A percentile compares a stretch with the other conserved stretches of the same genome.
Evolutionary conservation across 2,797 vertebrate genomes (phyloP).

Genomic region (Ceryle rudis): DNA sequence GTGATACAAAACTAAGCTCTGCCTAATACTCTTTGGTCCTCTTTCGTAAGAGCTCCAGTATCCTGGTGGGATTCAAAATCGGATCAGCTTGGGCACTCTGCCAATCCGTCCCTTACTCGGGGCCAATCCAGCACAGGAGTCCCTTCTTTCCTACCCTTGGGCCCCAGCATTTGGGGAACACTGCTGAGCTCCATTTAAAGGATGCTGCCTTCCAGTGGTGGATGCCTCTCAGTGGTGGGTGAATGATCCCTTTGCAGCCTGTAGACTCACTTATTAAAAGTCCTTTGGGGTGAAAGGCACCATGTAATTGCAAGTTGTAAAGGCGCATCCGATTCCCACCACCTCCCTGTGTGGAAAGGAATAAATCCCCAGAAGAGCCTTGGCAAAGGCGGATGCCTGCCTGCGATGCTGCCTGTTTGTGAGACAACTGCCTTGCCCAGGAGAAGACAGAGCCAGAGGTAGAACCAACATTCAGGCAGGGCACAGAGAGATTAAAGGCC

Average conservation of each 20-base stretch:
- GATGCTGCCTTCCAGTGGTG: constrained; percentile 17
- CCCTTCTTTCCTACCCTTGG: background rate
- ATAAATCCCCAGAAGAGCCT: constrained; percentile 7
- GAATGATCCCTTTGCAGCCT: background rate
- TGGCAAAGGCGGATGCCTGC: background rate
- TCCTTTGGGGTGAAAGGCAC: constrained; percentile 37
- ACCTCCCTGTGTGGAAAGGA: background rate
- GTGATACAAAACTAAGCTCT: background rate
- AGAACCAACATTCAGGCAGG: background rate
- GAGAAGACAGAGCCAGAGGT: background rate
- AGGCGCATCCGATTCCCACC: constrained; percentile 29
- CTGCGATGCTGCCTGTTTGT: background rate
- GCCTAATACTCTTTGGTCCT: background rate
- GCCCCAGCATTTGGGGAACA: background rate
- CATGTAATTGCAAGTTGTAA: constrained; percentile 53
- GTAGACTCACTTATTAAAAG: background rate
- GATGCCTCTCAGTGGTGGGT: background rate
- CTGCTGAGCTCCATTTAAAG: background rate
- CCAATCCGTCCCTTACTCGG: background rate
- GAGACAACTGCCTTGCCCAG: background rate
- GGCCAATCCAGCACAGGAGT: background rate
- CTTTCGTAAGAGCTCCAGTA: background rate
- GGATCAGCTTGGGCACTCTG: background rate
- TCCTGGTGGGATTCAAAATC: background rate
- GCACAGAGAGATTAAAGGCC: background rate